A percentile compares a stretch with the other conserved stretches of the same genome.
Conservation (phyloP, 2,888 invertebrate species). For the Drosophila leonis region DNA sequence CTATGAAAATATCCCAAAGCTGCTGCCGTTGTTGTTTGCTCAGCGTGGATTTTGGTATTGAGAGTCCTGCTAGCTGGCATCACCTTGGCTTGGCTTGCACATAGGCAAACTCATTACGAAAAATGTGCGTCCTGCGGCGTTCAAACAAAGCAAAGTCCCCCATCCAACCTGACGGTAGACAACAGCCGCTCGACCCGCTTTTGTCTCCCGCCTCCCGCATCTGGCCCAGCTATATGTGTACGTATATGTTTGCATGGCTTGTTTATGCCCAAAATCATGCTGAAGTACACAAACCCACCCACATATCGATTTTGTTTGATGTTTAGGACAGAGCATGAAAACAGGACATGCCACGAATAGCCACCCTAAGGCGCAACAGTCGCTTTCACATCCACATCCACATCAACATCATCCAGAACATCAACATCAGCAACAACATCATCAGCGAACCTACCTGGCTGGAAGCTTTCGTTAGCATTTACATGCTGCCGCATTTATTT, state of each 20-base stretch:
- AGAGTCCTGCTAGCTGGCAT: conserved; percentile 22
- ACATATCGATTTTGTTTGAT: conserved; percentile 81
- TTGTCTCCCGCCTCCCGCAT: neutral
- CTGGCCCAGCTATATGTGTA: conserved; percentile 7
- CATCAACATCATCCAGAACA: conserved; percentile 23
- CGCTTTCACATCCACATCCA: conserved; percentile 24
- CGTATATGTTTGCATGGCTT: conserved; percentile 49
- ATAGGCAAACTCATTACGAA: conserved; percentile 79
- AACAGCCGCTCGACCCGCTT: conserved; percentile 7
- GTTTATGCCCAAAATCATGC: conserved; percentile 77
- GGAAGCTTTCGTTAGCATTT: conserved; percentile 54
- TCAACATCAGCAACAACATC: conserved; percentile 20
- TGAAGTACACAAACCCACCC: conserved; percentile 50
- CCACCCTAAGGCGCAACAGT: conserved; percentile 45
- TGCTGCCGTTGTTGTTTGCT: conserved; percentile 10
- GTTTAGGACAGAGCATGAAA: conserved; percentile 58
- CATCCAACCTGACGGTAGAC: conserved; percentile 40
- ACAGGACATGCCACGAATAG: conserved; percentile 48
- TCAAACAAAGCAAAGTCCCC: conserved; percentile 72
- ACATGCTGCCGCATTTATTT: conserved; percentile 44
- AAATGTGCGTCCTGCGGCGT: conserved; percentile 79
- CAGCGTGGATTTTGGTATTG: conserved; percentile 27
- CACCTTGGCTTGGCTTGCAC: conserved; percentile 42
- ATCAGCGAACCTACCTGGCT: conserved; percentile 12
- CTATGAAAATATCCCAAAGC: conserved; percentile 26